Base-by-base conservation (phyloP, 2,113 vertebrate genomes). In the Cichladusa arquata region DNA sequence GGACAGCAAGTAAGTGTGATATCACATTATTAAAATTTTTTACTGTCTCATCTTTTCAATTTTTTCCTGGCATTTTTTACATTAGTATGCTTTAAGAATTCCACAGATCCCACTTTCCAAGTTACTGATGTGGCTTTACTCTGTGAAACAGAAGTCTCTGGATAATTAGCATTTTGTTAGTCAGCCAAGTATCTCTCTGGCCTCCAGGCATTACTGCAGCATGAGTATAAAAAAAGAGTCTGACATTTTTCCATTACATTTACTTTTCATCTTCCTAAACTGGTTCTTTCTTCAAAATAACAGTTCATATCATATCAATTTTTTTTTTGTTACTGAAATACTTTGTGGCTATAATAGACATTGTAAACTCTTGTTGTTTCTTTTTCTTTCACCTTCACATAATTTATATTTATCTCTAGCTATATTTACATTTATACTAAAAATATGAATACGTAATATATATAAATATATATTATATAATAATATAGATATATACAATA, bases 131-230 rank as follows among this genome's bases (percentile, higher is more conserved):
- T 77, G 72, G 24, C 51, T 91, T 83, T 78, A 88, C 20, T 64
- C n/a, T 40, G 57, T 90, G 66, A 80, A 96, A 81, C 88, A 91
- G 77, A 88, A 96, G 81, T 36, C 60, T 67, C 69, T 7, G 9
- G 86, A 64, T 86, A 97, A 86, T 94, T 94, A 91, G n/a, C 48
- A 79, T 94, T 93, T 94, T 93, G 60, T 92, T 86, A 78, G 86
- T 81, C 69, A 91, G 92, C 69, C 92, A 94, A 94, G 51, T 65
- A 71, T 74, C 76, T 83, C 69, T 86, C 79, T 88, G 72, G 90
- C 88, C 82, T 92, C 60, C 72, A 88, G 91, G 60, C 91, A 84
- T 38, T 83, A 67, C 69, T 81, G 88, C 69, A 79, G 56, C 44
- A n/a, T 51, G 79, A 90, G 71, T 40, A 76, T 73, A 69, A 92